Evolutionary conservation across 2,113 vertebrate species (phyloP).

Genomic region (Chrysochloris asiatica): DNA sequence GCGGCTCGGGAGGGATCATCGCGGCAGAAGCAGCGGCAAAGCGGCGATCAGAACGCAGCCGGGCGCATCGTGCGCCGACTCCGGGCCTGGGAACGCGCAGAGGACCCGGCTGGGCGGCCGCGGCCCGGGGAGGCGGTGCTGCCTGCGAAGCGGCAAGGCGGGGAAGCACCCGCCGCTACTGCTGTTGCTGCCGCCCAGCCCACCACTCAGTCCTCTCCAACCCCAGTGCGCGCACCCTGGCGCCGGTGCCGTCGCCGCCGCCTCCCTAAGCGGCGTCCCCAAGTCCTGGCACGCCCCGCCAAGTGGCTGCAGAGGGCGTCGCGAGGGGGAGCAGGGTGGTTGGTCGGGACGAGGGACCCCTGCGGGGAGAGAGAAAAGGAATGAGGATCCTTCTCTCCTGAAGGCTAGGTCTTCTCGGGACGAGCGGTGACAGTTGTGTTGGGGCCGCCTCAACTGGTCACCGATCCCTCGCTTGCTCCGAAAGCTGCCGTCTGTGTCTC

Average conservation of each 20-base stretch:
- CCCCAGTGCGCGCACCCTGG: conserved; percentile 42
- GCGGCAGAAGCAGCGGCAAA: conserved; percentile 79
- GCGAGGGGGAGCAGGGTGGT: background rate
- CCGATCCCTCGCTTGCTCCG: background rate
- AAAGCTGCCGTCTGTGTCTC: conserved; percentile 70
- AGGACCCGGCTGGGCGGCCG: conserved; percentile 76
- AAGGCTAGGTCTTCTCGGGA: background rate
- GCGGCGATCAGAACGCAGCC: conserved; percentile 83
- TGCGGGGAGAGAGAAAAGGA: background rate
- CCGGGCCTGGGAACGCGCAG: conserved; percentile 67
- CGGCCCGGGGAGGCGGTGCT: conserved; percentile 63
- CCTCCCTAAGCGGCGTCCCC: background rate
- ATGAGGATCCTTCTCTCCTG: background rate
- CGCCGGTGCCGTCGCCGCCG: conserved; percentile 56
- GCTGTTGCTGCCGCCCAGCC: conserved; percentile 70
- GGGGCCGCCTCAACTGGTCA: conserved; percentile 21
- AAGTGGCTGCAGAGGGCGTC: conserved; percentile 64
- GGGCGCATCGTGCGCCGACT: conserved; percentile 85
- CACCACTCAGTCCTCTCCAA: conserved; percentile 59
- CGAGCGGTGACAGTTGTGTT: background rate
- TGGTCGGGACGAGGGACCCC: background rate
- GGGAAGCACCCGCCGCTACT: conserved; percentile 47
- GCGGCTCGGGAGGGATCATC: conserved; percentile 80
- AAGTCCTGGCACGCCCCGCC: conserved; percentile 74
- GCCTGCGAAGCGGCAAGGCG: conserved; percentile 49